These are phyloP conservation scores for Petrophora chlorosata DNA, from an alignment of 2,888 invertebrate species.

Conservation along the genomic window DNA sequence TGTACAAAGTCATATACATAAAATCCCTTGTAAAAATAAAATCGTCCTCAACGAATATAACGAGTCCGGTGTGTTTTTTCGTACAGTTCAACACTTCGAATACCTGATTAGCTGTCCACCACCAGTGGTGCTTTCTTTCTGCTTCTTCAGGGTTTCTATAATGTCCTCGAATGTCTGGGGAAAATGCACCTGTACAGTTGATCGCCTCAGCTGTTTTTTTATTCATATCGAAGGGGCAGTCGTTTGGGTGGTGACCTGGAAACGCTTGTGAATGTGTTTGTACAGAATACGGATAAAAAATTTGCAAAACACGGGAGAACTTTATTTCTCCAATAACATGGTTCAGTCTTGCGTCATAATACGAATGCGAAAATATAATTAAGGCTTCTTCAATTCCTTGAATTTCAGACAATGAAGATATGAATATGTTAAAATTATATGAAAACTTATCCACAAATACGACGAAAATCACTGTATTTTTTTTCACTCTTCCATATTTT, in stretches of 20 bases:
- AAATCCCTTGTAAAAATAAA: slow-evolving; percentile 57
- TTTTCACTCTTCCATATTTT: slow-evolving; percentile 43
- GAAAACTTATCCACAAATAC: slow-evolving; percentile 47
- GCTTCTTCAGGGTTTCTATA: slow-evolving; percentile 48
- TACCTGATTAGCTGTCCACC: slow-evolving; percentile 66
- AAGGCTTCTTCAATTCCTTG: slow-evolving; percentile 55
- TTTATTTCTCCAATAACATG: slow-evolving; percentile 50
- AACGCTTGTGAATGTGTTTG: slow-evolving; percentile 51
- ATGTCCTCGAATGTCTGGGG: slow-evolving; percentile 51
- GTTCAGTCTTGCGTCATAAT: slow-evolving; percentile 50
- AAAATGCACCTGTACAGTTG: slow-evolving; percentile 50
- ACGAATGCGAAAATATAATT: slow-evolving; percentile 60
- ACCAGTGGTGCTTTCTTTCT: slow-evolving; percentile 62
- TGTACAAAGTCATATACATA: slow-evolving; percentile 53
- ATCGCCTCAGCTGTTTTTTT: slow-evolving; percentile 36
- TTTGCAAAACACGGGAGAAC: slow-evolving; percentile 59
- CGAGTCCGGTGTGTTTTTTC: slow-evolving; percentile 44
- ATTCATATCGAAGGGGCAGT: slow-evolving; percentile 46
- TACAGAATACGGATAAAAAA: slow-evolving; percentile 60
- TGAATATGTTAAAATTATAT: slow-evolving; percentile 47
- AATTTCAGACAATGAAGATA: slow-evolving; percentile 52
- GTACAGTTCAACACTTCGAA: slow-evolving; percentile 50
- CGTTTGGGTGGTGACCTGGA: slow-evolving; percentile 47
- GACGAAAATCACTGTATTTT: slow-evolving; percentile 52
- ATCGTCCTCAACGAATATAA: slow-evolving; percentile 56